A percentile compares a stretch with the other conserved stretches of the same genome.
Evolutionary conservation across 1,140 invertebrate species (phyloP).

Genomic region (Conus betulinus): DNA sequence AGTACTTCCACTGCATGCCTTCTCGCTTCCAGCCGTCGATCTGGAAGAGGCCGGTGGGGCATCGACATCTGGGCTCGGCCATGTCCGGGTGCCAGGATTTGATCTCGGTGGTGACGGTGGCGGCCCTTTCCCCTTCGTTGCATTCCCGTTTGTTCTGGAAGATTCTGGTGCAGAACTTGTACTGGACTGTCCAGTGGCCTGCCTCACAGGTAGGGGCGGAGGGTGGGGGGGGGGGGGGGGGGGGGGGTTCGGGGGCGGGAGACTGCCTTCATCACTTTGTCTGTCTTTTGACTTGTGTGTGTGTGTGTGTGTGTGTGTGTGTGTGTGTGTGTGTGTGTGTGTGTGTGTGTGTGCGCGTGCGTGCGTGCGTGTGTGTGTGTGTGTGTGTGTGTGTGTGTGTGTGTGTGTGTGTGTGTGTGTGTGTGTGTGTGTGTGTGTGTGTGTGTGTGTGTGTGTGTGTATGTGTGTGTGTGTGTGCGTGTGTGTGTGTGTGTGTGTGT

Average conservation of each 20-base stretch:
- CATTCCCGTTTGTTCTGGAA: slow-evolving; percentile 40
- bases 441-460: no score
- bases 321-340: no score
- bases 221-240: slow-evolving; percentile 60
- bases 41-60: slow-evolving; percentile 48
- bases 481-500: no score
- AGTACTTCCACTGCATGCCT: slow-evolving; percentile 55
- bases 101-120: slow-evolving; percentile 50
- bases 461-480: no score
- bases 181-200: slow-evolving; percentile 58
- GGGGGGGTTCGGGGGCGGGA: slow-evolving; percentile 70
- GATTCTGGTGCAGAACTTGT: slow-evolving; percentile 50
- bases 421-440: no score
- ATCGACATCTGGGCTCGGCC: slow-evolving; percentile 49
- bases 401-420: no score
- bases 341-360: no score
- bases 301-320: no score
- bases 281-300: no score
- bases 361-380: no score
- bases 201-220: slow-evolving; percentile 51
- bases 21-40: slow-evolving; percentile 53
- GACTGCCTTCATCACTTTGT: no score
- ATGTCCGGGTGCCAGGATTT: slow-evolving; percentile 55
- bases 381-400: no score
- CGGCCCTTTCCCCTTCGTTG: slow-evolving; percentile 45